Evolutionary conservation across 2,888 invertebrate species (phyloP).

Genomic region (Gastrophysa polygoni): DNA sequence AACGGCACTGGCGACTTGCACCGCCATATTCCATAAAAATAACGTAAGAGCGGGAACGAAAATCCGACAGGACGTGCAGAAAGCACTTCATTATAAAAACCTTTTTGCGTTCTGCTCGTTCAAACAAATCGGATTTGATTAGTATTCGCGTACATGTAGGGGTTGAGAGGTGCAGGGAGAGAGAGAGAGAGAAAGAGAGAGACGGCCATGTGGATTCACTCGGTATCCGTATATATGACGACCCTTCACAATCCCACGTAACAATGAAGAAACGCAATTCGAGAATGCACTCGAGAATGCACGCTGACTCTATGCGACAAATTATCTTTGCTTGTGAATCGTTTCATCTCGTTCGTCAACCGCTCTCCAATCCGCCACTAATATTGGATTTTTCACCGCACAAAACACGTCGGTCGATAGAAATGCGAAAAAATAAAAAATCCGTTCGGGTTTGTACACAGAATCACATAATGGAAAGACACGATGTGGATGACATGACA

Average conservation of each 20-base stretch:
- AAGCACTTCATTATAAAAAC: constrained; percentile 56
- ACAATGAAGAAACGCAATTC: constrained; percentile 52
- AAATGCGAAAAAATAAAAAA: too few species aligned
- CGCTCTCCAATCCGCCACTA: not conserved
- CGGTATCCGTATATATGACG: constrained; percentile 11
- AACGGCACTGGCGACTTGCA: constrained; percentile 46
- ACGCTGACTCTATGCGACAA: constrained; percentile 28
- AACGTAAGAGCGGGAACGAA: constrained; percentile 49
- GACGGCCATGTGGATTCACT: constrained; percentile 16
- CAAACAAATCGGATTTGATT: constrained; percentile 56
- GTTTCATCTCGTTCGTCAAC: constrained; percentile 1
- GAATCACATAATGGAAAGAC: too few species aligned
- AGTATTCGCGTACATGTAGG: constrained; percentile 48
- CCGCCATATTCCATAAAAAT: constrained; percentile 49
- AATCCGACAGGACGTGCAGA: constrained; percentile 52
- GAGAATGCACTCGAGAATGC: constrained; percentile 49
- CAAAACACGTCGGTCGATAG: not conserved
- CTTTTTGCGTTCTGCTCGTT: constrained; percentile 54
- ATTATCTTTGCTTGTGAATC: constrained; percentile 6
- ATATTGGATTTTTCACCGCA: not conserved
- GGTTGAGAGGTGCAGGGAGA: too few species aligned
- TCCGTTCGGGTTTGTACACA: too few species aligned
- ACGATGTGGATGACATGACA: too few species aligned
- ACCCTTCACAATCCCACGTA: constrained; percentile 46
- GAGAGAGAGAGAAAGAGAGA: constrained; percentile 27